Base-by-base conservation (phyloP, 2,797 vertebrate species). In the Mus spretus region DNA sequence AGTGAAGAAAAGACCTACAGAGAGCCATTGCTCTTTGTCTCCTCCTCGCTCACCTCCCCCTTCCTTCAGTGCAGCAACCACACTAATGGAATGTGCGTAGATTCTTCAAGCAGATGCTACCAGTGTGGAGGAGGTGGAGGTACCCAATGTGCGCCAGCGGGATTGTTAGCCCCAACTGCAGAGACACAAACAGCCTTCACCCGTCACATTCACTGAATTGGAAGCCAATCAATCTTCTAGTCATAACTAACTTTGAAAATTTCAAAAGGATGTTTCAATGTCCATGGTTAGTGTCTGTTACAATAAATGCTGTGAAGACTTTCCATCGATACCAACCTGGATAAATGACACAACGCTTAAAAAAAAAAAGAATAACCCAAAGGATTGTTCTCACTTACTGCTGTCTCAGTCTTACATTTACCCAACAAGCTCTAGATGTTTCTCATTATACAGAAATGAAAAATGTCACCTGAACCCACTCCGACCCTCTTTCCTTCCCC, bases 11-110 rank as follows among this genome's bases (percentile, higher is more conserved):
- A n/a, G 17, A 1, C 2, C 72, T 40, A 19, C 4, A 2, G 37
- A 40, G 79, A 75, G 11, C 4, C 11, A 0, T 19, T 0, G 0
- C 15, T 15, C 13, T 22, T 0, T 6, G 40, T 2, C 63, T 28
- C 22, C 63, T 44, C 34, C 44, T 10, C 2, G 10, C 4, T 70
- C 11, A n/a, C 26, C 20, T 24, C n/a, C 19, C 14, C n/a, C 22
- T 55, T 40, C 61, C 11, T 80, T 50, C 26, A 14, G 13, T 6
- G 7, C 8, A 44, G 26, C 0, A 17, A 6, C 40, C 8, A 8
- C 2, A 55, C 19, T 28, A 6, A 59, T 65, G 15, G 34, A 1
- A 7, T 0, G 0, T 61, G 19, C 3, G 0, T 31, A 28, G n/a
- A 6, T 17, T 83, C 10, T 40, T 11, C 8, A 63, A 7, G 17